These are phyloP conservation scores for Deilephila elpenor DNA, from an alignment of 2,888 invertebrate species.

Conservation along the genomic window DNA sequence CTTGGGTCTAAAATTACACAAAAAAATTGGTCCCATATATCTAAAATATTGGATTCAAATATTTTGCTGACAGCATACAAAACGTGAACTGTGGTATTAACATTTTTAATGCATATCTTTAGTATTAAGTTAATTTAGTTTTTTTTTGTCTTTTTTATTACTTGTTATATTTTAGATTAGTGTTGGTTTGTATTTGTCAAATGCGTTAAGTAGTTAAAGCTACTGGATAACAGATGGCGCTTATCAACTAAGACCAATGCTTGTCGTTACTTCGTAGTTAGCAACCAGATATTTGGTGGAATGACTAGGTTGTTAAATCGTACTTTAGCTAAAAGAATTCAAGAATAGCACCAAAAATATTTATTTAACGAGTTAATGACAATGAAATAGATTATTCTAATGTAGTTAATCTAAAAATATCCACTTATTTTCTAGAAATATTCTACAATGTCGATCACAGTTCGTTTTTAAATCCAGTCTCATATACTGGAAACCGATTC, in stretches of 20 bases:
- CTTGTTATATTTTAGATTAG: conserved; percentile 4
- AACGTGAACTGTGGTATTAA: conserved; percentile 22
- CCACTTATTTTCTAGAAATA: too few species aligned
- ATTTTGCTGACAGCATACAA: conserved; percentile 3
- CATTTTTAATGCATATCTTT: conserved; percentile 25
- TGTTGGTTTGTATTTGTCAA: not conserved
- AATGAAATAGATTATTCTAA: too few species aligned
- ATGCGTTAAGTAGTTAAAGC: not conserved
- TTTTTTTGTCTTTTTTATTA: conserved; percentile 1
- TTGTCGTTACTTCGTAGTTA: not conserved
- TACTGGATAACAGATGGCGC: not conserved
- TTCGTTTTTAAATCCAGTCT: too few species aligned
- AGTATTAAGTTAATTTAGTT: conserved; percentile 6
- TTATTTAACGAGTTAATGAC: not conserved
- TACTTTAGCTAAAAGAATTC: not conserved
- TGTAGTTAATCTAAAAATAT: too few species aligned
- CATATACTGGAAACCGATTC: too few species aligned
- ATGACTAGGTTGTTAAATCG: not conserved
- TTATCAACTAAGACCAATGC: conserved; percentile 3
- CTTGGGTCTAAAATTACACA: not conserved
- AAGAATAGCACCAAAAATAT: not conserved
- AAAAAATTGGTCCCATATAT: not conserved
- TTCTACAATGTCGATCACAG: too few species aligned
- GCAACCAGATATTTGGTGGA: not conserved
- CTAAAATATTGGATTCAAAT: not conserved